A percentile compares a stretch with the other conserved stretches of the same genome.
These are phyloP conservation scores for Lutjanus campechanus DNA, from an alignment of 2,797 vertebrate genomes.

Conservation along the genomic window DNA sequence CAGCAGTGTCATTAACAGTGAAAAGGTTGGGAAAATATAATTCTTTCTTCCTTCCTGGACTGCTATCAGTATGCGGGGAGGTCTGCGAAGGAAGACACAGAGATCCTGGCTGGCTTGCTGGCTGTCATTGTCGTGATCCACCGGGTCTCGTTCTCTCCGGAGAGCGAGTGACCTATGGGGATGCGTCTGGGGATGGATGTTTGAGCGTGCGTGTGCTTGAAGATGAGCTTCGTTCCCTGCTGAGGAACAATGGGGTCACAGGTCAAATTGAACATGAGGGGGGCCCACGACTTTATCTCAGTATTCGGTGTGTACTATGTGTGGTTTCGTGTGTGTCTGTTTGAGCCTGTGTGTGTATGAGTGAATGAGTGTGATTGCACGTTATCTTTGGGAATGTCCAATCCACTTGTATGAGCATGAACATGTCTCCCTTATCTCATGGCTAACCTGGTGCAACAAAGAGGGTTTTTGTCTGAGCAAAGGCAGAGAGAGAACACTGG, in stretches of 20 bases:
- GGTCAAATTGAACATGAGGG: conserved; percentile 62
- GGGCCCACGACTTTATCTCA: conserved; percentile 45
- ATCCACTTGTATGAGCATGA: conserved; percentile 34
- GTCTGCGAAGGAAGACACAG: conserved; percentile 21
- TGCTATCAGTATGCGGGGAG: conserved; percentile 36
- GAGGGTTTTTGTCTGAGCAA: conserved; percentile 44
- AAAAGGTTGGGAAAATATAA: conserved; percentile 14
- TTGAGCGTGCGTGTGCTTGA: conserved; percentile 1
- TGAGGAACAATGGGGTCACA: conserved; percentile 46
- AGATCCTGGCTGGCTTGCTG: conserved; percentile 16
- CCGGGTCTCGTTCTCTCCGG: conserved; percentile 12
- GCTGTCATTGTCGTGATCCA: conserved; percentile 45
- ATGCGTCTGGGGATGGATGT: conserved; percentile 16
- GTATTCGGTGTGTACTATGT: background rate
- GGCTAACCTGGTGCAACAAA: conserved; percentile 45
- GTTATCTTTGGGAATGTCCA: conserved; percentile 56
- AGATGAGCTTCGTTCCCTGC: conserved; percentile 33
- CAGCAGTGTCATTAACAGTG: background rate
- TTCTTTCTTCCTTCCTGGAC: background rate
- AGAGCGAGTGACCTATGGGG: conserved; percentile 41
- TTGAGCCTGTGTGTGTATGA: conserved; percentile 3
- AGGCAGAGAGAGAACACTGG: conserved; percentile 35
- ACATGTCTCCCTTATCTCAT: conserved; percentile 53
- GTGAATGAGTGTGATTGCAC: conserved; percentile 9
- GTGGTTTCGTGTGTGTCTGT: conserved; percentile 8